Conservation (phyloP, 2,888 invertebrate species). For the Noctua pronuba region DNA sequence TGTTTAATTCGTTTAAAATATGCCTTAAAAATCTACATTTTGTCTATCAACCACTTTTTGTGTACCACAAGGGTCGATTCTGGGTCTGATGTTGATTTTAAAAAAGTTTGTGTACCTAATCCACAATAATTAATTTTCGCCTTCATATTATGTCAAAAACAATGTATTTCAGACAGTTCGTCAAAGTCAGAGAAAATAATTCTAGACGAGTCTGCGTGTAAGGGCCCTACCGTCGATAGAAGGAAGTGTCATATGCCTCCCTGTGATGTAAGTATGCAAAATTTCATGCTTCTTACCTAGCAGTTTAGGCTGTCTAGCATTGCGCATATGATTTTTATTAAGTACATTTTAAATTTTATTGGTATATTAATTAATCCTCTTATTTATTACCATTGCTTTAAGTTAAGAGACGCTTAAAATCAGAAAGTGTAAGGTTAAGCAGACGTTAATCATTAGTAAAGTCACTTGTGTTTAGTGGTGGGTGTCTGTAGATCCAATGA, state of each 20-base stretch:
- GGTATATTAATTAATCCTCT: not conserved
- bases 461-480: not conserved
- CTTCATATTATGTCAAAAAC: not conserved
- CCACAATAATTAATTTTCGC: too few species aligned
- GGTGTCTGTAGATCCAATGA: not conserved
- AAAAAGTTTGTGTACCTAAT: not conserved
- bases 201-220: conserved; percentile 83
- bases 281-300: not conserved
- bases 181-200: conserved; percentile 78
- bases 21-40: not conserved
- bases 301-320: not conserved
- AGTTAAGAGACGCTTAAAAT: not conserved
- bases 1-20: too few species aligned
- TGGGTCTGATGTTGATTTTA: not conserved
- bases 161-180: conserved; percentile 74
- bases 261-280: conserved; percentile 82
- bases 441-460: not conserved
- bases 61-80: conserved; percentile 9
- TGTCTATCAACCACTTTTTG: not conserved
- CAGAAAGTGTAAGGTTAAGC: not conserved
- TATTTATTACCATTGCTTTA: not conserved
- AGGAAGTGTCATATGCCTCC: conserved; percentile 86
- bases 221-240: conserved; percentile 76
- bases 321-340: not conserved
- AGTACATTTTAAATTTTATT: not conserved